These are phyloP conservation scores for Phacellophora camtschatica DNA, from an alignment of 30 jellyfish, hydroid and myxozoan species.

Conservation along the genomic window DNA sequence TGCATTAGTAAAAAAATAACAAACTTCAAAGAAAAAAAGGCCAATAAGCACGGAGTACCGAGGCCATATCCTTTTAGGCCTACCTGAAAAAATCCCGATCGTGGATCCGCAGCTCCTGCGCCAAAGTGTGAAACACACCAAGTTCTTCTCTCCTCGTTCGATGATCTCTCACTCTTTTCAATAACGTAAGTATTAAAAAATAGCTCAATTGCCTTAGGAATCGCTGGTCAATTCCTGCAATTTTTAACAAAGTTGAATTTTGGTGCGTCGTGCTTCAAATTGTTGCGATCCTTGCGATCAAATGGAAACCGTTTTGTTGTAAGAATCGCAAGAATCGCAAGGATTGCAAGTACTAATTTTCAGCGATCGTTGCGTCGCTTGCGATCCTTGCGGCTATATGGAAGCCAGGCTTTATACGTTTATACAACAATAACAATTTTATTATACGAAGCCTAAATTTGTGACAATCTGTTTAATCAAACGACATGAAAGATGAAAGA, in stretches of 20 bases:
- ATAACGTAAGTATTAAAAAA: neutral
- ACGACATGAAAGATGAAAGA: no score
- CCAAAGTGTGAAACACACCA: constrained; percentile 2
- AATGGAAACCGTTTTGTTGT: neutral
- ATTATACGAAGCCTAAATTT: no score
- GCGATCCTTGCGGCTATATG: constrained; percentile 8
- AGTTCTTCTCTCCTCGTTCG: constrained; percentile 19
- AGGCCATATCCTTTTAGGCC: neutral
- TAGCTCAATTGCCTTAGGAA: constrained; percentile 33
- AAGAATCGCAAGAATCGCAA: constrained; percentile 11
- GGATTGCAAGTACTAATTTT: neutral
- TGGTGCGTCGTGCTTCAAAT: neutral
- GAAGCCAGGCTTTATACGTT: no score
- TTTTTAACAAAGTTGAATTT: neutral
- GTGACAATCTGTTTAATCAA: no score
- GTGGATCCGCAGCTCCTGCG: constrained; percentile 19
- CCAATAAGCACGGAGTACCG: neutral
- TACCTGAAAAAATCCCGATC: constrained; percentile 21
- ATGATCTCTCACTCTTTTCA: constrained; percentile 27
- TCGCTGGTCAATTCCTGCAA: neutral
- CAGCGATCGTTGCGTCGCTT: constrained; percentile 3
- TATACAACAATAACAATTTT: no score
- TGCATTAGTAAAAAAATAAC: neutral
- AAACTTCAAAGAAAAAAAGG: neutral
- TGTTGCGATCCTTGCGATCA: constrained; percentile 9